These are phyloP conservation scores for Noturus placidus DNA, from an alignment of 2,113 vertebrate species.

Conservation along the genomic window DNA sequence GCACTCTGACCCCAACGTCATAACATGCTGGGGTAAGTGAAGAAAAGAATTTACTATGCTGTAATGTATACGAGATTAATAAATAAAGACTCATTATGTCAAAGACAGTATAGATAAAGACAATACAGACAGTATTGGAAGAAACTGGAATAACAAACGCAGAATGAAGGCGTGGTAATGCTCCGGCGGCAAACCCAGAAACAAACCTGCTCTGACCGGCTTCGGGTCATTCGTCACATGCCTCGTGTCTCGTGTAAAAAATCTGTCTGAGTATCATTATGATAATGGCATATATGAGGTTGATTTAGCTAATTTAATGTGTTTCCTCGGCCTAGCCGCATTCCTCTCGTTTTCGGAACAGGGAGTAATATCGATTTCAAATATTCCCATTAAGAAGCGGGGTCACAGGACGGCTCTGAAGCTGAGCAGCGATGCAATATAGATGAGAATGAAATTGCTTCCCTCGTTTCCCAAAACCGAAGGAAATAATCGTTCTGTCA, in stretches of 20 bases:
- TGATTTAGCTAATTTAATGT: not conserved
- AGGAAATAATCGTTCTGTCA: not conserved
- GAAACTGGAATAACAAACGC: too few species aligned
- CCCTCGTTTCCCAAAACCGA: conserved; percentile 34
- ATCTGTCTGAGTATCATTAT: not conserved
- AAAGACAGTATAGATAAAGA: too few species aligned
- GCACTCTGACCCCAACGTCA: too few species aligned
- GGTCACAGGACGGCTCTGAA: conserved; percentile 9
- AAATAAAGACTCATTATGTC: too few species aligned
- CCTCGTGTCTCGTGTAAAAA: not conserved
- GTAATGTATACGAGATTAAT: too few species aligned
- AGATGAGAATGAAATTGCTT: conserved; percentile 45
- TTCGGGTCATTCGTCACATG: not conserved
- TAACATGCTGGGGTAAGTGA: too few species aligned
- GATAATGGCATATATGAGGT: not conserved
- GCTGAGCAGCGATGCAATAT: conserved; percentile 38
- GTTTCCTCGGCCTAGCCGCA: not conserved
- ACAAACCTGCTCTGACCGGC: not conserved
- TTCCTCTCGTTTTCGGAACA: conserved; percentile 2
- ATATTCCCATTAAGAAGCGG: conserved; percentile 32
- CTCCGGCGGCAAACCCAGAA: too few species aligned
- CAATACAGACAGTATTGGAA: too few species aligned
- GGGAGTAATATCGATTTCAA: conserved; percentile 30
- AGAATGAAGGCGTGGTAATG: too few species aligned
- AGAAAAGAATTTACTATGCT: too few species aligned